phyloP scores from a whole-genome alignment of 1,140 invertebrate genomes.

The Oryctes rhinoceros region DNA sequence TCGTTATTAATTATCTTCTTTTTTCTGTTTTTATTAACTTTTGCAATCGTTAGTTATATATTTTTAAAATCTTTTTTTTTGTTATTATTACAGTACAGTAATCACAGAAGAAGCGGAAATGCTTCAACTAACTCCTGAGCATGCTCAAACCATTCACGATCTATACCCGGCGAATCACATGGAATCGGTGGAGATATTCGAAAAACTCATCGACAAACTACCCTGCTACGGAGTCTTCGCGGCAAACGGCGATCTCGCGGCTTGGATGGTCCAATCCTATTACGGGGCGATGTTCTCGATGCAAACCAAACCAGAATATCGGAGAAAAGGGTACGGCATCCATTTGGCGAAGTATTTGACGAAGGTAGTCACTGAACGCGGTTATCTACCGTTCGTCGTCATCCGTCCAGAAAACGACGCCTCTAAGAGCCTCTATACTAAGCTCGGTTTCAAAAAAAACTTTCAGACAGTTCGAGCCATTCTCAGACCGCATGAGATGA shows the following conservation, averaged over 20 bases:
- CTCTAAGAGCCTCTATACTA: slow-evolving; percentile 79
- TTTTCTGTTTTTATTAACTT: no score
- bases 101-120: slow-evolving; percentile 71
- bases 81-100: slow-evolving; percentile 61
- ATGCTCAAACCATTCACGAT: slow-evolving; percentile 82
- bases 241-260: slow-evolving; percentile 71
- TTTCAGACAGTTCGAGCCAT: slow-evolving; percentile 80
- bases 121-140: slow-evolving; percentile 75
- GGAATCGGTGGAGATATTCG: slow-evolving; percentile 82
- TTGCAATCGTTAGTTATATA: no score
- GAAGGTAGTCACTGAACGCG: slow-evolving; percentile 74
- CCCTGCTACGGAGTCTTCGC: slow-evolving; percentile 82
- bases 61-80: not conserved
- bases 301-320: slow-evolving; percentile 82
- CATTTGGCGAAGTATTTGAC: slow-evolving; percentile 73
- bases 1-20: no score
- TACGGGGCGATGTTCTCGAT: slow-evolving; percentile 92
- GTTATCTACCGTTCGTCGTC: slow-evolving; percentile 84
- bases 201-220: slow-evolving; percentile 76
- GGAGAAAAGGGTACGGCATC: slow-evolving; percentile 80
- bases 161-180: slow-evolving; percentile 86
- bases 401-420: slow-evolving; percentile 87
- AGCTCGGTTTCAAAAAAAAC: slow-evolving; percentile 79
- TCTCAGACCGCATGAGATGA: slow-evolving; percentile 67
- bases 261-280: slow-evolving; percentile 88